Percentiles rank a stretch among this genome's conserved stretches.
phyloP scores from a whole-genome alignment of 2,113 vertebrate species.

The Acanthisitta chloris region DNA sequence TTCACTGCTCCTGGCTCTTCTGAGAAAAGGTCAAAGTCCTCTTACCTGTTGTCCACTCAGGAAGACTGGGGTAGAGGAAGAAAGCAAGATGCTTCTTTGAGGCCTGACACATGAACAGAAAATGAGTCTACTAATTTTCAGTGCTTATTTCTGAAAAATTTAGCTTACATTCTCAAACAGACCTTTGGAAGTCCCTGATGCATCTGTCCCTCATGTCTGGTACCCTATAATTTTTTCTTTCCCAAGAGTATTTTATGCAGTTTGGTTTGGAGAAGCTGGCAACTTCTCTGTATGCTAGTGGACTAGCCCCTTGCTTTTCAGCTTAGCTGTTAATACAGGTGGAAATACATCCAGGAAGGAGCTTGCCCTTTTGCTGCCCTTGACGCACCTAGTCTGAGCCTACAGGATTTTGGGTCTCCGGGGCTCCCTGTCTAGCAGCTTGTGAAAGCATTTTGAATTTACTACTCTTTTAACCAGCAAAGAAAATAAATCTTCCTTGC shows the following conservation, averaged over 20 bases:
- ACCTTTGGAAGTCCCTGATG: background rate
- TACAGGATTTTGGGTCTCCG: background rate
- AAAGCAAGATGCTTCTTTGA: background rate
- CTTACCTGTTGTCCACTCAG: background rate
- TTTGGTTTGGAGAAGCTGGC: background rate
- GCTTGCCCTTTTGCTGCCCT: background rate
- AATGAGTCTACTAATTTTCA: background rate
- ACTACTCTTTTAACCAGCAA: background rate
- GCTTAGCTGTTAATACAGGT: background rate
- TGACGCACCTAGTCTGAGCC: background rate
- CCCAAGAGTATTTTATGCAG: background rate
- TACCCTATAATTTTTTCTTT: background rate
- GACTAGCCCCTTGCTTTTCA: background rate
- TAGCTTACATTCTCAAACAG: background rate
- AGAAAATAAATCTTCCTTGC: slow-evolving; percentile 31
- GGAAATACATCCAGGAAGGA: background rate
- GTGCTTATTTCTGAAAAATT: background rate
- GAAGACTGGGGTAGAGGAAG: background rate
- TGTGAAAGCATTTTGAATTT: background rate
- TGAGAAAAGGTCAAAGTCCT: background rate
- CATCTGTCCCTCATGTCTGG: background rate
- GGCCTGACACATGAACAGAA: background rate
- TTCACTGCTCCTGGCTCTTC: background rate
- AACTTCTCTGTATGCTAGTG: background rate
- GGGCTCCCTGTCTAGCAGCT: background rate